These are phyloP conservation scores for Mionectes macconnelli DNA, from an alignment of 2,113 vertebrate species.

Conservation along the genomic window DNA sequence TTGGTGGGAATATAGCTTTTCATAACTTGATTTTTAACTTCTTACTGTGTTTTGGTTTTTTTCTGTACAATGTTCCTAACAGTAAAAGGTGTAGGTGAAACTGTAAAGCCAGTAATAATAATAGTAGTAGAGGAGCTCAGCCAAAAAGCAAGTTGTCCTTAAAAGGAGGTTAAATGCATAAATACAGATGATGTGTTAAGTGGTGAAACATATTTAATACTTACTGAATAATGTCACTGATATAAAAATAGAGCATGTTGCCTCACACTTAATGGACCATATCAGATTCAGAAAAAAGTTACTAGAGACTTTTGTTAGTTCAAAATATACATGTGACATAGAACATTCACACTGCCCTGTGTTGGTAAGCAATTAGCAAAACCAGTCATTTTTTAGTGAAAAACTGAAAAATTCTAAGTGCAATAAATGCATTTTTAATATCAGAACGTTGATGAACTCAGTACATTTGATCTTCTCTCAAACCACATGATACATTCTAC, in stretches of 20 bases:
- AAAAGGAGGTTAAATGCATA: conserved; percentile 60
- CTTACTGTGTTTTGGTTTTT: not conserved
- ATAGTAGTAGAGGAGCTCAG: not conserved
- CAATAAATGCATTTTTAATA: not conserved
- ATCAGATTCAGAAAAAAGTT: conserved; percentile 4
- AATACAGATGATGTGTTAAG: conserved; percentile 37
- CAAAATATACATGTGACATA: not conserved
- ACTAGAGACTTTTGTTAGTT: not conserved
- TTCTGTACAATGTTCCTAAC: not conserved
- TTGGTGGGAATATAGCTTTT: not conserved
- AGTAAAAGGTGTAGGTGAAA: conserved; percentile 14
- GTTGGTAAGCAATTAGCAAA: not conserved
- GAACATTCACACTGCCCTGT: not conserved
- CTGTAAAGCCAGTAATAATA: conserved; percentile 33
- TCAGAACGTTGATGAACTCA: not conserved
- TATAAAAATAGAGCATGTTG: conserved; percentile 45
- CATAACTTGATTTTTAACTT: not conserved
- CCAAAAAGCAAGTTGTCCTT: conserved; percentile 44
- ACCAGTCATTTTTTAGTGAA: not conserved
- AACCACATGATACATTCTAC: accelerated
- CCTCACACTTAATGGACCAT: not conserved
- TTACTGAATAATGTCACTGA: conserved; percentile 33
- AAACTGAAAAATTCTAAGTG: not conserved
- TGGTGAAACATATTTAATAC: conserved; percentile 27
- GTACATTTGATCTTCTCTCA: not conserved